Conservation (phyloP, 2,888 invertebrate genomes). For the Heliconius ismenius region DNA sequence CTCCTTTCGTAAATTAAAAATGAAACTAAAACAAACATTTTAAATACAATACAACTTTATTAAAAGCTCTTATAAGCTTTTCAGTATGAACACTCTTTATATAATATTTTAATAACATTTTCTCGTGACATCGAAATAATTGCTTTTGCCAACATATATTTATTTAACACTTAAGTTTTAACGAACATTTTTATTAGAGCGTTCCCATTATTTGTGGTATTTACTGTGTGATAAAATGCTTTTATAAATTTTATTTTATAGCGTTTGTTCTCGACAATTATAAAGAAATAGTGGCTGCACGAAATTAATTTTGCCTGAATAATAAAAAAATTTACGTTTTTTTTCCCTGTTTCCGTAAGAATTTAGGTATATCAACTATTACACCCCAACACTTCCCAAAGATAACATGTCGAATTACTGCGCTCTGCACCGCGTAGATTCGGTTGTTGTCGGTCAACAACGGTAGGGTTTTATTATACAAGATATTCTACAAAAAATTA, state of each 20-base stretch:
- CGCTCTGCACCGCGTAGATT: no score
- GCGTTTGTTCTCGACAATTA: background rate
- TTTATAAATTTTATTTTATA: background rate
- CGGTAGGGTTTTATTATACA: no score
- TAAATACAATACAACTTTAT: background rate
- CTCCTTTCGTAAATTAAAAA: background rate
- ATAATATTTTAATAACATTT: background rate
- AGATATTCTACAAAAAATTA: no score
- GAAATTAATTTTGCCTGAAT: background rate
- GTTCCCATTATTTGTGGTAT: background rate
- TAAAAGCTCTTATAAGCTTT: background rate
- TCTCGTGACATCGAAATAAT: background rate
- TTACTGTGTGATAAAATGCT: background rate
- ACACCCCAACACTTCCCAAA: no score
- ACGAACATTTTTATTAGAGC: background rate
- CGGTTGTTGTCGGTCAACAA: no score
- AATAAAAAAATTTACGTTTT: no score
- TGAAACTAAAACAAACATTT: background rate
- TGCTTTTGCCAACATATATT: background rate
- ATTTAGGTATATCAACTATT: no score
- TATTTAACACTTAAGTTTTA: background rate
- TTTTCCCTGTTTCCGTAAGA: no score
- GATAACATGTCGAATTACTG: no score
- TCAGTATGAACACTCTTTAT: background rate
- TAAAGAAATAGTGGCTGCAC: background rate